phyloP scores from a whole-genome alignment of 2,888 invertebrate genomes.

The Lissocephala sabroskyi region DNA sequence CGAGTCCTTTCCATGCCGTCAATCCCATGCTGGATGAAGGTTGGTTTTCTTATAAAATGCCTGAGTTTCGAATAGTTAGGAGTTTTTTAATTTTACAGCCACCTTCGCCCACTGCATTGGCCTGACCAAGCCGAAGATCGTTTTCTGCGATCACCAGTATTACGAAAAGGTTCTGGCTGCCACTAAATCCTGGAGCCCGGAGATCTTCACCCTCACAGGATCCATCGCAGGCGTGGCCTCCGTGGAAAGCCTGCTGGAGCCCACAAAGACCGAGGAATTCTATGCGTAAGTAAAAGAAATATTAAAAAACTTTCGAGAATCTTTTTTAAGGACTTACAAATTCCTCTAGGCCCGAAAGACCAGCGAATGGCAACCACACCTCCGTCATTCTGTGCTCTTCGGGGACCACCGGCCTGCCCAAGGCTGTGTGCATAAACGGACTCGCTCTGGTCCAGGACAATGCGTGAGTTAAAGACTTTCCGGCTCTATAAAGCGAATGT shows the following conservation, averaged over 20 bases:
- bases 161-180: too few species aligned
- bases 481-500: too few species aligned
- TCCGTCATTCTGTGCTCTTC: constrained; percentile 68
- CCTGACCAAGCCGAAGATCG: constrained; percentile 64
- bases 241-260: constrained; percentile 60
- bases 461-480: background rate
- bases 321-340: too few species aligned
- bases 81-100: too few species aligned
- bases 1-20: constrained; percentile 66
- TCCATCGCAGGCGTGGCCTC: constrained; percentile 50
- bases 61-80: too few species aligned
- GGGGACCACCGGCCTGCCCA: constrained; percentile 66
- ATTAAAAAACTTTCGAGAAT: background rate
- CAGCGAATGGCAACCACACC: constrained; percentile 64
- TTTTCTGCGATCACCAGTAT: constrained; percentile 68
- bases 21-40: constrained; percentile 62
- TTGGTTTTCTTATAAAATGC: too few species aligned
- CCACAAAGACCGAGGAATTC: constrained; percentile 46
- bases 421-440: constrained; percentile 56
- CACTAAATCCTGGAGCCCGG: constrained; percentile 48
- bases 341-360: constrained; percentile 48
- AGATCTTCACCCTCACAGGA: constrained; percentile 4
- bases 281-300: constrained; percentile 51
- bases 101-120: constrained; percentile 63
- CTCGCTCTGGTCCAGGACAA: background rate